Conservation (phyloP, 2,797 vertebrate species). For the Anguilla marmorata region DNA sequence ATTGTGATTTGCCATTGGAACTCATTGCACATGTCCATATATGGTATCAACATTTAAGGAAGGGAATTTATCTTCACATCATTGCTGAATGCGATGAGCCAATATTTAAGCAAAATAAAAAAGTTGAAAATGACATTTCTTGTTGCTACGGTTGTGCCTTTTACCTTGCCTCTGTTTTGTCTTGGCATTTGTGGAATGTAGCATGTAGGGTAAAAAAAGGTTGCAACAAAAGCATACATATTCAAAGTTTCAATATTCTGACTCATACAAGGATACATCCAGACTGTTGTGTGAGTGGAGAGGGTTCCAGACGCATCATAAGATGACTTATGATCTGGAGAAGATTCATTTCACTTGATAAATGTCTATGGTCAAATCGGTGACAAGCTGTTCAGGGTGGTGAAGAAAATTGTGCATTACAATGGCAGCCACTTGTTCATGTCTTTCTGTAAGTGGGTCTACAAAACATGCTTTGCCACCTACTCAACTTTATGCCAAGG, state of each 20-base stretch:
- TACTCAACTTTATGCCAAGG: conserved; percentile 34
- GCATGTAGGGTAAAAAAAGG: not conserved
- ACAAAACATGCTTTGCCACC: conserved; percentile 28
- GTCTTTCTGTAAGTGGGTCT: conserved; percentile 32
- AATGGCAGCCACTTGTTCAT: conserved; percentile 33
- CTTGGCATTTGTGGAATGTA: not conserved
- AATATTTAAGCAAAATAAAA: not conserved
- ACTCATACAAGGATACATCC: not conserved
- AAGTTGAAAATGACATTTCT: not conserved
- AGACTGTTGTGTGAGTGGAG: conserved; percentile 41
- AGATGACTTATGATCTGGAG: conserved; percentile 43
- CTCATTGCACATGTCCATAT: no score
- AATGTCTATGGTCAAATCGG: conserved; percentile 42
- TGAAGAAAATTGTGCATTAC: conserved; percentile 51
- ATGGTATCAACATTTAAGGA: no score
- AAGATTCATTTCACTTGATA: conserved; percentile 58
- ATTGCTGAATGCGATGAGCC: no score
- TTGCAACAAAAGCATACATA: not conserved
- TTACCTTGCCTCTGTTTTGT: not conserved
- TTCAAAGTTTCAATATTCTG: not conserved
- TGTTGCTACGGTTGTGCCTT: not conserved
- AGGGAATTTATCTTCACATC: no score
- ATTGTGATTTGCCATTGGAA: no score
- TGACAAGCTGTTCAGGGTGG: conserved; percentile 45
- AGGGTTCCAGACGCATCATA: conserved; percentile 32